These are phyloP conservation scores for Stratiomys singularior DNA, from an alignment of 2,888 invertebrate genomes.

Conservation along the genomic window DNA sequence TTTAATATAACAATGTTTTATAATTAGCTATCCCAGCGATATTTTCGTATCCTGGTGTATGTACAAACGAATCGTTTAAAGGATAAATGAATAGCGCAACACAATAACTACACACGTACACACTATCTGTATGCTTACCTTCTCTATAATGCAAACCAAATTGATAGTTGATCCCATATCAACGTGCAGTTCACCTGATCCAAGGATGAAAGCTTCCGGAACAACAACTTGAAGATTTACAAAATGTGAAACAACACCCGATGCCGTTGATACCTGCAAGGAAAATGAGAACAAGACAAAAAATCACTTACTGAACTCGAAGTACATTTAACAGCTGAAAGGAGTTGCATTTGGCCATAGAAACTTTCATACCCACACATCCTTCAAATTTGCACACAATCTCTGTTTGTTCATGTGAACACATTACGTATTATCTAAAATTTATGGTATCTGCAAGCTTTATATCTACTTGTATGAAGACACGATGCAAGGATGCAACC, in stretches of 20 bases:
- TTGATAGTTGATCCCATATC: slow-evolving; percentile 90
- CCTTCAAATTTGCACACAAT: not conserved
- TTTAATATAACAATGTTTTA: too few species aligned
- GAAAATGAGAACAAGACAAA: slow-evolving; percentile 49
- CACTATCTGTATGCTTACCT: slow-evolving; percentile 70
- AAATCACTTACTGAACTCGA: slow-evolving; percentile 9
- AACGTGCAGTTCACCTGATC: slow-evolving; percentile 88
- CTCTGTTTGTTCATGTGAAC: not conserved
- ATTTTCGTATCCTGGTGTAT: too few species aligned
- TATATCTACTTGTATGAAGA: not conserved
- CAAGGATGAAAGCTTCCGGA: slow-evolving; percentile 89
- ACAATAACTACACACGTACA: not conserved
- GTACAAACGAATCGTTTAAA: too few species aligned
- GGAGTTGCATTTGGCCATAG: not conserved
- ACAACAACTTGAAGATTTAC: slow-evolving; percentile 89
- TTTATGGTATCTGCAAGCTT: slow-evolving; percentile 35
- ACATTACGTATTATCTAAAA: slow-evolving; percentile 15
- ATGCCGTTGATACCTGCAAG: slow-evolving; percentile 83
- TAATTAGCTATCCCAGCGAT: too few species aligned
- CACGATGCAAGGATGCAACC: slow-evolving; percentile 1
- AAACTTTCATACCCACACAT: not conserved
- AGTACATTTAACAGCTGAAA: not conserved
- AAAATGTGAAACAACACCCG: slow-evolving; percentile 86
- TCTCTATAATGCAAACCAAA: slow-evolving; percentile 91
- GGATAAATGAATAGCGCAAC: too few species aligned